phyloP scores from a whole-genome alignment of 2,888 invertebrate species.

The Agrochola lychnidis region DNA sequence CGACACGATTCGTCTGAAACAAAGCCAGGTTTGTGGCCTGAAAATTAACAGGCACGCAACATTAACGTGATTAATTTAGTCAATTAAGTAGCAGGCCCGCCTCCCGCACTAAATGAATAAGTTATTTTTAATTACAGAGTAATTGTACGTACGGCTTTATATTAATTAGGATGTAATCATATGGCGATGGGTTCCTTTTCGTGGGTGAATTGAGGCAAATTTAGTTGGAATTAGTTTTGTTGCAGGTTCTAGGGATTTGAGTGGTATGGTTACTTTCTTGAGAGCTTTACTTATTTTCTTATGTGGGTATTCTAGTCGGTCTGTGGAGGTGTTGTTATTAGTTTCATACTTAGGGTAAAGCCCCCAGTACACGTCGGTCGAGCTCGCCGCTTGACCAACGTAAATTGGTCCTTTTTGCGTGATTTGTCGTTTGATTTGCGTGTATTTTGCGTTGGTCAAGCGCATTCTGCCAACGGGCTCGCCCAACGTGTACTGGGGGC shows the following conservation, averaged over 20 bases:
- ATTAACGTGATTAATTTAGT: conserved; percentile 88
- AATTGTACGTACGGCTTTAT: conserved; percentile 75
- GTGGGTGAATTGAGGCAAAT: conserved; percentile 68
- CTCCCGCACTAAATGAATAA: conserved; percentile 86
- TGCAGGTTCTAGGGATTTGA: neutral
- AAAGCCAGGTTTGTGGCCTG: conserved; percentile 84
- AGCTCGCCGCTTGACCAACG: too few species aligned
- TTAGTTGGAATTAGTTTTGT: conserved; percentile 14
- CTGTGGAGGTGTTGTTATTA: too few species aligned
- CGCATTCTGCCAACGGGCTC: too few species aligned
- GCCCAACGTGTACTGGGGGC: too few species aligned
- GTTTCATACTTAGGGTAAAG: too few species aligned
- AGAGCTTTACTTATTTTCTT: neutral
- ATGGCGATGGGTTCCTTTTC: conserved; percentile 66
- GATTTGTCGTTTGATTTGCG: too few species aligned
- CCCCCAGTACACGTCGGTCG: too few species aligned
- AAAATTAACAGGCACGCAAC: conserved; percentile 86
- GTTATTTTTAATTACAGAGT: conserved; percentile 89
- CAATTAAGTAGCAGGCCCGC: conserved; percentile 83
- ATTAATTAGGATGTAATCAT: conserved; percentile 75
- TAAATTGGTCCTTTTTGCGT: too few species aligned
- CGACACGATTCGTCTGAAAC: conserved; percentile 76
- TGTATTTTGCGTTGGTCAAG: too few species aligned
- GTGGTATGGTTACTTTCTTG: neutral
- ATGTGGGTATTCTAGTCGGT: too few species aligned